These are phyloP conservation scores for Mythimna pallens DNA, from an alignment of 2,888 invertebrate species.

Conservation along the genomic window DNA sequence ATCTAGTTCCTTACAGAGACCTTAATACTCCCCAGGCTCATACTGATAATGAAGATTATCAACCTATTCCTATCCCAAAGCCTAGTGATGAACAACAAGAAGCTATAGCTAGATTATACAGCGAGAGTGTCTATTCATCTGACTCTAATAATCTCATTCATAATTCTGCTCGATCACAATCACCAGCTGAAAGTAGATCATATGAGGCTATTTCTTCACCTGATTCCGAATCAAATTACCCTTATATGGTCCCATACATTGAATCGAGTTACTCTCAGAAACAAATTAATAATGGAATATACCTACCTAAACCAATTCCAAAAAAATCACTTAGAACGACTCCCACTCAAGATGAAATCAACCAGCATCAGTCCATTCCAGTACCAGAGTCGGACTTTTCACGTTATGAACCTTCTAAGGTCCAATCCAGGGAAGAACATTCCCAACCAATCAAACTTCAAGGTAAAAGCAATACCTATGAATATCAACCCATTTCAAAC, in stretches of 20 bases:
- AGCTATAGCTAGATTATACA: conserved; percentile 11
- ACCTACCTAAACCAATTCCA: conserved; percentile 8
- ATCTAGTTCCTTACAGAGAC: conserved; percentile 39
- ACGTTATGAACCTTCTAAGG: neutral
- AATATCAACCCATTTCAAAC: conserved; percentile 5
- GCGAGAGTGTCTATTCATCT: neutral
- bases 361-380: neutral
- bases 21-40: neutral
- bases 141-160: neutral
- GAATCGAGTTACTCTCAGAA: conserved; percentile 16
- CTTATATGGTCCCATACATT: conserved; percentile 1
- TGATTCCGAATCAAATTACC: neutral
- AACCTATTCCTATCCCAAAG: conserved; percentile 17
- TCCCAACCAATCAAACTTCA: neutral
- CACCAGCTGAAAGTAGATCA: neutral
- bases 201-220: conserved; percentile 8
- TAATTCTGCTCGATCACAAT: neutral
- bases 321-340: conserved; percentile 5
- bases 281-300: neutral
- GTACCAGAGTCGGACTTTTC: neutral
- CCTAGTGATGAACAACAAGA: conserved; percentile 13
- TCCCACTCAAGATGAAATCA: conserved; percentile 1
- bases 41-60: conserved; percentile 16
- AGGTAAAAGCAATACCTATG: conserved; percentile 1
- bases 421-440: neutral